Conservation (phyloP, 2,888 invertebrate species). For the Lochmaea crataegi region DNA sequence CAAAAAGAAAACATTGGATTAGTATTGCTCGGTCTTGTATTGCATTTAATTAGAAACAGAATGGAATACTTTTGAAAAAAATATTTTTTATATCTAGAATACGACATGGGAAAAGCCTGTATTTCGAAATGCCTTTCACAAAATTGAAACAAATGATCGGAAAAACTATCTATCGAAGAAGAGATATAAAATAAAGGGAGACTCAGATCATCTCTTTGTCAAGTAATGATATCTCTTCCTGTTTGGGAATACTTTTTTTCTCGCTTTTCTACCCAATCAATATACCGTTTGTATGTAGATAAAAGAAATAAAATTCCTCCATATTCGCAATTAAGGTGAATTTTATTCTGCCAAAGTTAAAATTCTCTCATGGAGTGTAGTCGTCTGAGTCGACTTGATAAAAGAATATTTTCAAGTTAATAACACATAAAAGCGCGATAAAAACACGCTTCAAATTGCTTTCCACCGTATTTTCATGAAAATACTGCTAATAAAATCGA, state of each 20-base stretch:
- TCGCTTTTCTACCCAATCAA: conserved; percentile 53
- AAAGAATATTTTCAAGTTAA: conserved; percentile 9
- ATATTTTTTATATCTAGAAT: too few species aligned
- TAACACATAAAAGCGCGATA: neutral
- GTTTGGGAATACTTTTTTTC: conserved; percentile 50
- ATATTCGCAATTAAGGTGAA: conserved; percentile 43
- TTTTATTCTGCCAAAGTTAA: conserved; percentile 18
- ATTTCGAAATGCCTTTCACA: conserved; percentile 34
- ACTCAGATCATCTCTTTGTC: conserved; percentile 46
- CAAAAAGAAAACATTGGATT: too few species aligned
- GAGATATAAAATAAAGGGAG: conserved; percentile 48
- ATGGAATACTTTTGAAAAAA: too few species aligned
- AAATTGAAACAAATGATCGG: conserved; percentile 49
- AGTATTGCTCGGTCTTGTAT: too few species aligned
- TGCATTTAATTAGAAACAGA: too few species aligned
- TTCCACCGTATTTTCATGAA: conserved; percentile 1
- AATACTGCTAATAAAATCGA: conserved; percentile 3
- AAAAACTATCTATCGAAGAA: conserved; percentile 46
- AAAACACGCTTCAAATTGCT: neutral
- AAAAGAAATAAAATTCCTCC: conserved; percentile 45
- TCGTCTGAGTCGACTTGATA: conserved; percentile 9
- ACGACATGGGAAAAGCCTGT: neutral
- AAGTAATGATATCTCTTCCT: conserved; percentile 55
- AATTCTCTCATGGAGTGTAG: neutral
- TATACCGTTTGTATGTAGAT: conserved; percentile 50